phyloP scores from a whole-genome alignment of 2,797 vertebrate species.

The Cuniculus paca region DNA sequence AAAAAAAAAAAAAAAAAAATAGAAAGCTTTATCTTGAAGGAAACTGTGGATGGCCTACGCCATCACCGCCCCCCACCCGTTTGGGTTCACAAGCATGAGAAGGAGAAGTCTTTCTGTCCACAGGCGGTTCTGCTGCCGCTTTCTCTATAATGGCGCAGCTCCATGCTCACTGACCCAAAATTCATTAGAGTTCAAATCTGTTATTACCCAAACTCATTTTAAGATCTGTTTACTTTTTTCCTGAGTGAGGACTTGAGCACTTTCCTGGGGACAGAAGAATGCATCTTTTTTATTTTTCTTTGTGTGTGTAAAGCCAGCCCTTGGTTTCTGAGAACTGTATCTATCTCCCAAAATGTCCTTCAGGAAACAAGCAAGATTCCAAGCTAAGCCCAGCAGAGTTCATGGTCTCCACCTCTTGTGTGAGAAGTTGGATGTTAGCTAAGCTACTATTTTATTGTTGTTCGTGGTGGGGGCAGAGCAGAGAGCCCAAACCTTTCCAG shows the following conservation, averaged over 20 bases:
- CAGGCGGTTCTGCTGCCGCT: not conserved
- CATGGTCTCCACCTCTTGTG: not conserved
- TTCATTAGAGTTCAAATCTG: not conserved
- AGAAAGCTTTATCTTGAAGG: not conserved
- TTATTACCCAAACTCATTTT: not conserved
- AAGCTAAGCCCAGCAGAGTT: not conserved
- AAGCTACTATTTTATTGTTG: not conserved
- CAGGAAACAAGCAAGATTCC: not conserved
- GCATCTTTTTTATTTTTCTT: not conserved
- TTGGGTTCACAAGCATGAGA: not conserved
- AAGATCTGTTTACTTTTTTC: slow-evolving; percentile 19
- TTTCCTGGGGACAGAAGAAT: slow-evolving; percentile 23
- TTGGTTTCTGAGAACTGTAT: slow-evolving; percentile 7
- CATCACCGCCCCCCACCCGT: not conserved
- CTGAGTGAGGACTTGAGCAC: not conserved
- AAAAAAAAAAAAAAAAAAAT: too few species aligned
- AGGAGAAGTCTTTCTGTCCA: not conserved
- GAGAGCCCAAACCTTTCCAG: not conserved
- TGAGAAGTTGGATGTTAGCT: not conserved
- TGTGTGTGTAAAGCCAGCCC: not conserved
- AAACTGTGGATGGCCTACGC: too few species aligned
- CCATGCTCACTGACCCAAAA: not conserved
- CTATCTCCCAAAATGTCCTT: slow-evolving; percentile 38
- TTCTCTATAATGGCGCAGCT: not conserved
- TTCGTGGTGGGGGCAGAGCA: not conserved